Percentiles rank a stretch among this genome's conserved stretches.
phyloP scores from a whole-genome alignment of 2,113 vertebrate species.

The Crotalus helleri region DNA sequence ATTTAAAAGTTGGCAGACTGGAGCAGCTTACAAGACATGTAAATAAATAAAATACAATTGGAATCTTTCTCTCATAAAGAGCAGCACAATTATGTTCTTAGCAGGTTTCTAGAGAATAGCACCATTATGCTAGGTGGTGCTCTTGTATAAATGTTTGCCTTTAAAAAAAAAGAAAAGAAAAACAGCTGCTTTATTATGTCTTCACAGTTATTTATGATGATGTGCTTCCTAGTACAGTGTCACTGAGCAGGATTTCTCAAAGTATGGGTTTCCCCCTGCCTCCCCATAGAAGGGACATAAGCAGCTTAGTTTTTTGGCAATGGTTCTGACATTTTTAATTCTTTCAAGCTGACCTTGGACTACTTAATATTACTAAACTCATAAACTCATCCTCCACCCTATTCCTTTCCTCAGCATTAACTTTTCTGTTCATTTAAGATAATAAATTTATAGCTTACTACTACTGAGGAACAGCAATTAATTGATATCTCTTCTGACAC shows the following conservation, averaged over 20 bases:
- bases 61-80: not conserved
- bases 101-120: not conserved
- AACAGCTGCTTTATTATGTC: not conserved
- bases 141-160: constrained; percentile 9
- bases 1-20: not conserved
- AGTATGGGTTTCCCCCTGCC: not conserved
- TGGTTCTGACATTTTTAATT: not conserved
- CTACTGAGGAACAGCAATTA: not conserved
- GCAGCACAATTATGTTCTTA: not conserved
- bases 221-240: not conserved
- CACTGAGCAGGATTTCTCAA: not conserved
- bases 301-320: not conserved
- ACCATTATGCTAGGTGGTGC: constrained; percentile 14
- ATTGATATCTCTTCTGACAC: not conserved
- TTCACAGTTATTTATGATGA: not conserved
- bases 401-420: not conserved
- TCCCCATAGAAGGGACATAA: not conserved
- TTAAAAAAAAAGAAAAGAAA: not conserved
- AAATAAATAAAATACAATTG: not conserved
- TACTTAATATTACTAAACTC: not conserved
- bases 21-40: not conserved
- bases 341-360: not conserved
- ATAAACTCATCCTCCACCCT: not conserved
- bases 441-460: not conserved
- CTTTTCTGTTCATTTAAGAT: not conserved